Percentiles rank a stretch among this genome's conserved stretches.
Evolutionary conservation across 2,113 vertebrate genomes (phyloP).

Genomic region (Xenotilapia longispinis): DNA sequence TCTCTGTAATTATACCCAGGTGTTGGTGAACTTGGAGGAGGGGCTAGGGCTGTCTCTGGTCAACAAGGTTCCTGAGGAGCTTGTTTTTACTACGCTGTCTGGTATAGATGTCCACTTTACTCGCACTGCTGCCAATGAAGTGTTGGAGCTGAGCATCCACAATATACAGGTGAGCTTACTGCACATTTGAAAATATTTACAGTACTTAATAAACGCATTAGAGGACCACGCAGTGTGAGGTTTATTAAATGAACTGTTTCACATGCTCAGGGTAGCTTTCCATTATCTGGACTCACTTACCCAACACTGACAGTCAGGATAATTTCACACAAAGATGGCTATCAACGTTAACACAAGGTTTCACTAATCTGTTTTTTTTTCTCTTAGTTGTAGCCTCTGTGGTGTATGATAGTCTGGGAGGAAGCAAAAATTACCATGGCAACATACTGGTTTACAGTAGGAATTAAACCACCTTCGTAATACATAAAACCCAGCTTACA

Average conservation of each 20-base stretch:
- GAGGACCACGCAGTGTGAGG: background rate
- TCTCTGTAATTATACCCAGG: conserved; percentile 55
- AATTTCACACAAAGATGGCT: background rate
- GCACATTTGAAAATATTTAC: background rate
- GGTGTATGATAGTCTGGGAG: background rate
- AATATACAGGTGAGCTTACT: conserved; percentile 81
- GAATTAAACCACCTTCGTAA: background rate
- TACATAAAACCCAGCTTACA: background rate
- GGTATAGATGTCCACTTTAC: conserved; percentile 88
- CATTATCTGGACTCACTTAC: background rate
- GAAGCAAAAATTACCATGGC: background rate
- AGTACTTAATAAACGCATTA: background rate
- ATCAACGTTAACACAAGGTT: background rate
- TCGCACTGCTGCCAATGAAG: conserved; percentile 77
- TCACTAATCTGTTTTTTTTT: background rate
- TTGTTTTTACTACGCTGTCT: conserved; percentile 83
- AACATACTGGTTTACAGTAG: background rate
- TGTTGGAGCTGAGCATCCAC: conserved; percentile 88
- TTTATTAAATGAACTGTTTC: background rate
- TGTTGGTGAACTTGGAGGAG: conserved; percentile 86
- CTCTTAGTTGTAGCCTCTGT: background rate
- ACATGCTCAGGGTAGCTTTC: background rate
- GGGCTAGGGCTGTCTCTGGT: conserved; percentile 91
- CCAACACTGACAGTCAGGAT: background rate
- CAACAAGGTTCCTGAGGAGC: conserved; percentile 92